Percentiles rank a stretch among this genome's conserved stretches.
phyloP scores from a whole-genome alignment of 2,113 vertebrate genomes.

The Dinomys branickii region DNA sequence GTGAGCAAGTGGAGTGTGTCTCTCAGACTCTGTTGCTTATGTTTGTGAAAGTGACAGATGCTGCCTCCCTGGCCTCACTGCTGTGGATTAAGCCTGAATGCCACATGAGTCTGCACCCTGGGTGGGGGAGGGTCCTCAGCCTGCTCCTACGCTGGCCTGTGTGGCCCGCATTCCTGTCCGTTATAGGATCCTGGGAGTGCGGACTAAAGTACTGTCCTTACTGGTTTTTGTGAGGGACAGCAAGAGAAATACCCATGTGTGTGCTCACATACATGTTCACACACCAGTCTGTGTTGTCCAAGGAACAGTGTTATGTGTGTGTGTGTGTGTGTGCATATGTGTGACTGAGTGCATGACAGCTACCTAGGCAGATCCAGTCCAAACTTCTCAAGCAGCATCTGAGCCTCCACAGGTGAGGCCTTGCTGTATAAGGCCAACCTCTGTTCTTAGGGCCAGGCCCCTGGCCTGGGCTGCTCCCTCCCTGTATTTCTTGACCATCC shows the following conservation, averaged over 20 bases:
- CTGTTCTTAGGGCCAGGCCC: background rate
- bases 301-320: background rate
- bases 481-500: background rate
- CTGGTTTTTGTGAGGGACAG: background rate
- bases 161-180: background rate
- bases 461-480: background rate
- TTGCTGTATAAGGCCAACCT: background rate
- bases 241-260: background rate
- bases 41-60: slow-evolving; percentile 82
- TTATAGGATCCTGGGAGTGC: background rate
- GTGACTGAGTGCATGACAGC: background rate
- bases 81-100: slow-evolving; percentile 77
- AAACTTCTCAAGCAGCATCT: slow-evolving; percentile 26
- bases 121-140: slow-evolving; percentile 74
- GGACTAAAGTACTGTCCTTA: background rate
- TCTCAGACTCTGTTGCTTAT: slow-evolving; percentile 63
- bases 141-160: background rate
- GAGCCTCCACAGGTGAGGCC: background rate
- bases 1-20: slow-evolving; percentile 61
- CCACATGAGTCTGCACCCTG: slow-evolving; percentile 72
- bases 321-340: background rate
- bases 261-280: background rate
- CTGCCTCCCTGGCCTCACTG: slow-evolving; percentile 73
- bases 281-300: background rate
- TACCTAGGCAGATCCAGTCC: background rate